Evolutionary conservation across 2,797 vertebrate species (phyloP), one percentile per base, ranked within the genome.

Genomic region (Gallinago solitaria): DNA sequence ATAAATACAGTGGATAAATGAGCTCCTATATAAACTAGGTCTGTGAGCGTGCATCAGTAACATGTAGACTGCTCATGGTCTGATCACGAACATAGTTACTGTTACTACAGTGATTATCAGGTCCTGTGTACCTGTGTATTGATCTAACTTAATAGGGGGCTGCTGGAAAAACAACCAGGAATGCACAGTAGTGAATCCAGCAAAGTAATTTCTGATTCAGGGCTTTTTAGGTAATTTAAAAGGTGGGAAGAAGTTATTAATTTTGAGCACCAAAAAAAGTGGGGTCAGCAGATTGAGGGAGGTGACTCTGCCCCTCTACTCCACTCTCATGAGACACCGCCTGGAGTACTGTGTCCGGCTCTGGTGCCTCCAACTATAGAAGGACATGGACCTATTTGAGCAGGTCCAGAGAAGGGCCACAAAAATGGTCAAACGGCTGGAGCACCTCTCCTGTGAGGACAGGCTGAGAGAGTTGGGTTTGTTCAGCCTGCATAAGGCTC

Each of bases 71-170:
- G 78, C 35, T 6, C 1, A 1, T 14, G 68, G 75, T 50, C 76
- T 48, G 84, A 30, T 74, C 10, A 2, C 67, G 61, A 68, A 70
- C 65, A 30, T 27, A 45, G 78, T 45, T 79, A 65, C 57, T 60
- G 83, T 87, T 79, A 28, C 86, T 82, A 53, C 27, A 20, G 78
- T 39, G 88, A 79, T 80, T 74, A 35, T 76, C 88, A 16, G 71
- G 35, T 33, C 56, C 51, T 45, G 2, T 32, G 50, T 25, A 33
- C 3, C 2, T 73, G 19, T 27, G 2, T 25, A 30, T 68, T 0
- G 2, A 80, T 57, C 84, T 68, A 27, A 32, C 9, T 2, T 60
- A n/a, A 80, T 41, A 85, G 39, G 18, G 30, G 9, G 19, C 51
- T 83, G 71, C 73, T 76, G 87, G 73, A 89, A 77, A 83, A 87